Evolutionary conservation across 2,113 vertebrate genomes (phyloP).

Genomic region (Vireo altiloquus): DNA sequence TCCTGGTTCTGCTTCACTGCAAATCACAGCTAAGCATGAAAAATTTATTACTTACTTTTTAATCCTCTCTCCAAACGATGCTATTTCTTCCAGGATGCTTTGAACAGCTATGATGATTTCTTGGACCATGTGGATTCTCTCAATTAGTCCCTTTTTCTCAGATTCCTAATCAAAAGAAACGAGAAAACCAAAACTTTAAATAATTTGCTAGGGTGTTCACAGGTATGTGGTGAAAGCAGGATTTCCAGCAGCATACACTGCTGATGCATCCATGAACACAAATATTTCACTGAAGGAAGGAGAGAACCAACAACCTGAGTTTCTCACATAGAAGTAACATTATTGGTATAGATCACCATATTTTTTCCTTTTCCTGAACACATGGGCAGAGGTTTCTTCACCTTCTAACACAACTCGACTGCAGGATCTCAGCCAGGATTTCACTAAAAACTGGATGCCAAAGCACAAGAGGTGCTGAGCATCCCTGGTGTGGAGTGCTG

Average conservation of each 20-base stretch:
- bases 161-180: slow-evolving; percentile 77
- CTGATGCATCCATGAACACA: background rate
- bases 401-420: background rate
- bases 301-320: background rate
- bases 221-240: background rate
- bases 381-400: background rate
- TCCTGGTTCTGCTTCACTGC: background rate
- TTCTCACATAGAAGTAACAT: background rate
- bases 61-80: slow-evolving; percentile 89
- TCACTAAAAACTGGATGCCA: background rate
- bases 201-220: background rate
- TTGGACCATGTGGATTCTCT: slow-evolving; percentile 96
- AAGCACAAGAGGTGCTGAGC: background rate
- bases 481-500: background rate
- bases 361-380: background rate
- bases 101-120: slow-evolving; percentile 92
- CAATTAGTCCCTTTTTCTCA: slow-evolving; percentile 90
- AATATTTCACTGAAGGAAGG: background rate
- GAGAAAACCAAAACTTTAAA: background rate
- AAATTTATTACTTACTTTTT: slow-evolving; percentile 86
- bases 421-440: background rate
- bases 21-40: background rate
- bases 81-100: slow-evolving; percentile 86
- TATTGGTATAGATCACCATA: background rate
- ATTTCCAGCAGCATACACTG: background rate